phyloP scores from a whole-genome alignment of 2,888 invertebrate species.

The Agrochola circellaris region DNA sequence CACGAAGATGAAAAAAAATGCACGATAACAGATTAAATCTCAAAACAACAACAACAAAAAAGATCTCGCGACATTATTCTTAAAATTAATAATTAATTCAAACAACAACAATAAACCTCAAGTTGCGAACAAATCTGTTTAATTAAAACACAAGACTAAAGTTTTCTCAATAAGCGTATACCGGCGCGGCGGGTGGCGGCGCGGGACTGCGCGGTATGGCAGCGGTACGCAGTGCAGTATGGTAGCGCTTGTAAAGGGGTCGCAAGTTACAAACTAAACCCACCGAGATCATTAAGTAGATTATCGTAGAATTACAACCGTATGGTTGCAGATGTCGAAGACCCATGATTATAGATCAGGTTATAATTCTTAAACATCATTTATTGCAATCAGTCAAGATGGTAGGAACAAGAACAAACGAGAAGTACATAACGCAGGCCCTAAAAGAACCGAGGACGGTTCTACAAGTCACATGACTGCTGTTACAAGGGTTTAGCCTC shows the following conservation, averaged over 20 bases:
- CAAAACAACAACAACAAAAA: constrained; percentile 14
- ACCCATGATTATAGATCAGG: neutral
- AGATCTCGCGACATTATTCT: constrained; percentile 14
- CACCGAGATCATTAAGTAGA: constrained; percentile 21
- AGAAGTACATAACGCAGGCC: neutral
- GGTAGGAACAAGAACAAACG: neutral
- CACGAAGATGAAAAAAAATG: neutral
- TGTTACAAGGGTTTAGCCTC: neutral
- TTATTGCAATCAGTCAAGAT: neutral
- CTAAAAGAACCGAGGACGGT: neutral
- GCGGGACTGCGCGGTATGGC: neutral
- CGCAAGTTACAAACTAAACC: constrained; percentile 29
- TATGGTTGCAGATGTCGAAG: neutral
- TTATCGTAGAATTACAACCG: constrained; percentile 25
- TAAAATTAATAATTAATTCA: constrained; percentile 43
- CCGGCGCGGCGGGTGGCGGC: constrained; percentile 2
- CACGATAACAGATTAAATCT: constrained; percentile 13
- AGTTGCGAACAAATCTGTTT: constrained; percentile 63
- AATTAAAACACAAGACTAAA: constrained; percentile 63
- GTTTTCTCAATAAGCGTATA: constrained; percentile 56
- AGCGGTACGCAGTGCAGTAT: neutral
- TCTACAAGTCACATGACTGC: neutral
- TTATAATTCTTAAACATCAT: neutral
- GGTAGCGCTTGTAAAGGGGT: constrained; percentile 2
- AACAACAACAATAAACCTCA: constrained; percentile 59